Base-by-base conservation (phyloP, 2,797 vertebrate genomes). In the Hemibagrus guttatus region DNA sequence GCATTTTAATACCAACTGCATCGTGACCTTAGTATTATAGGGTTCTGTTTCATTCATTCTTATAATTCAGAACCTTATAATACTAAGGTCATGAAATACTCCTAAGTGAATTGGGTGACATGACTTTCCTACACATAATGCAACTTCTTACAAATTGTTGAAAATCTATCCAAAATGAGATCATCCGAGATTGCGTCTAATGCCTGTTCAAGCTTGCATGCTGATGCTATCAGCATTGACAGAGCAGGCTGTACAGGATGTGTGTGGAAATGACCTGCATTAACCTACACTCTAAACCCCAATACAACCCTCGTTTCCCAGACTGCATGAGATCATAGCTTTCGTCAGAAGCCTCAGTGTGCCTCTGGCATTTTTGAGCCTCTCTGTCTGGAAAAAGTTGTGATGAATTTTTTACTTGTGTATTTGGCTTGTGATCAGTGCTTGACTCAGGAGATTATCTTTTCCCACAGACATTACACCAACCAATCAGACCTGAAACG, bases 271-370 rank as follows among this genome's bases (percentile, higher is more conserved):
- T 85, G 84, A 87, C 84, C 72, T 63, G 78, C 86, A 78, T 78
- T 85, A 78, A 88, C 84, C 59, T 81, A 85, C 26, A 83, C 54
- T 85, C 81, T 85, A 76, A 78, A 80, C 83, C 81, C 69, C 35
- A 61, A 56, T 58, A 54, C 78, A 83, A 79, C 66, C 66, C 21
- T 64, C 31, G 49, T 84, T 80, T 76, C 75, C 85, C 83, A 82
- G 85, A 86, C 78, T 82, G 72, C 54, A 82, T 90, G 88, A 91
- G 84, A 79, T 91, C 87, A 92, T 80, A 59, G 66, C 66, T 75
- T 85, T 59, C 71, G 31, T 87, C 83, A 83, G 63, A 58, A 35
- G 7, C 46, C 42, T 71, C 84, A 28, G 58, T 61, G 64, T 64
- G 83, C 76, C 83, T 74, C n/a, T 11, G 84, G 80, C 79, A 71